phyloP scores from a whole-genome alignment of 2,797 vertebrate genomes.

The Philypnodon macrostomus region DNA sequence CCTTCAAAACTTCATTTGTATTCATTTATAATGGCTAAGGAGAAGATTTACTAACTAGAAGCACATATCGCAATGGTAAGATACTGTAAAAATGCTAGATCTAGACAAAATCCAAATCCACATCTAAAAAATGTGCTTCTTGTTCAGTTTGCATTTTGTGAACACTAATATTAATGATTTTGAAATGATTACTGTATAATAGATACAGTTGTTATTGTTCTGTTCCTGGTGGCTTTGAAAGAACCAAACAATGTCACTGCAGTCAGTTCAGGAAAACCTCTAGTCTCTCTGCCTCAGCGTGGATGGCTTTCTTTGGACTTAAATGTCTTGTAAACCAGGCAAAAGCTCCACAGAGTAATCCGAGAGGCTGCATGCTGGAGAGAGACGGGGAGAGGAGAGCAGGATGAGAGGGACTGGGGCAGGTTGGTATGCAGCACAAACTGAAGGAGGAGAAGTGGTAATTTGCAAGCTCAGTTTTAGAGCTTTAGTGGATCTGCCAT shows the following conservation, averaged over 20 bases:
- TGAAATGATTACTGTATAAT: no score
- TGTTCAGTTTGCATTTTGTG: no score
- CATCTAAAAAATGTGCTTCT: no score
- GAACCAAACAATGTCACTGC: constrained; percentile 15
- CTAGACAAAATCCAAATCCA: no score
- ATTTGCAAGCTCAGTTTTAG: constrained; percentile 78
- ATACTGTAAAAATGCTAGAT: no score
- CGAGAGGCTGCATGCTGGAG: constrained; percentile 46
- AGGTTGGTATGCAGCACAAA: constrained; percentile 52
- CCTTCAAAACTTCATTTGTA: no score
- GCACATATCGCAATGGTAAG: no score
- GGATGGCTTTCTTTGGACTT: constrained; percentile 59
- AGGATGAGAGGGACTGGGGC: constrained; percentile 39
- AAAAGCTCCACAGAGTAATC: constrained; percentile 61
- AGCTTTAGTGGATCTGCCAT: constrained; percentile 75
- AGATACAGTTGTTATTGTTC: no score
- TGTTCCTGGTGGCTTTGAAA: no score
- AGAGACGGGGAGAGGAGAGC: constrained; percentile 19
- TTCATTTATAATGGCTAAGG: no score
- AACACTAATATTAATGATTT: no score
- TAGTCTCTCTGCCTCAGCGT: constrained; percentile 54
- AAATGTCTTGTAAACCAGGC: constrained; percentile 69
- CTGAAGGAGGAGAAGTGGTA: constrained; percentile 71
- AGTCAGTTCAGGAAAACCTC: constrained; percentile 47
- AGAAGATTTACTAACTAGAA: no score